Conservation (phyloP, 1,140 invertebrate species). For the Cotesia vestalis region DNA sequence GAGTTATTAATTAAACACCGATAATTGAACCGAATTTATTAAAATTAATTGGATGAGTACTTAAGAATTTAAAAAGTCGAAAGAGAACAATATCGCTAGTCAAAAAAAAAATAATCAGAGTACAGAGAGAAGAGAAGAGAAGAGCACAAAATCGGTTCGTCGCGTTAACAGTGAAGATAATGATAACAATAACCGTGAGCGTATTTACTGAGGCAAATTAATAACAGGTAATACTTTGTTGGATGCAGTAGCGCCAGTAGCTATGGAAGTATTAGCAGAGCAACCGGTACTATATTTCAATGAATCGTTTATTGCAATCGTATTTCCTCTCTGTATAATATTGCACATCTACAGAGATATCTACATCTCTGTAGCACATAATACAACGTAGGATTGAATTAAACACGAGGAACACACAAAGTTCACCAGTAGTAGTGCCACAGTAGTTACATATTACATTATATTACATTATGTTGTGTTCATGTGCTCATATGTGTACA, state of each 20-base stretch:
- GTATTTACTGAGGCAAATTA: slow-evolving; percentile 15
- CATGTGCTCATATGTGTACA: not conserved
- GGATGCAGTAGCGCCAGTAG: slow-evolving; percentile 15
- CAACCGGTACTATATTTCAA: slow-evolving; percentile 7
- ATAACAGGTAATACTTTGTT: slow-evolving; percentile 24
- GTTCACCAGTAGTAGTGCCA: not conserved
- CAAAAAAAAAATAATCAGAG: not conserved
- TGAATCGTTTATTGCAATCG: slow-evolving; percentile 25
- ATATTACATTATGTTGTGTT: not conserved
- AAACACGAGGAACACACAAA: not conserved
- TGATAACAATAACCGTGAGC: slow-evolving; percentile 6
- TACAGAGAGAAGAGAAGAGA: not conserved
- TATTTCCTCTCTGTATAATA: too few species aligned
- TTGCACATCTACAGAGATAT: too few species aligned
- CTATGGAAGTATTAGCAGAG: too few species aligned
- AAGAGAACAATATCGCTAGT: not conserved
- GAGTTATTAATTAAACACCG: too few species aligned
- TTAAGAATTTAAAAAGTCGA: too few species aligned
- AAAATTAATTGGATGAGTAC: too few species aligned
- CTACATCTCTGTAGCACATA: not conserved
- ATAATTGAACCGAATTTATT: too few species aligned
- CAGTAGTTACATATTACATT: not conserved
- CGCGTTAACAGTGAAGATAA: slow-evolving; percentile 18
- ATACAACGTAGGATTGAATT: not conserved
- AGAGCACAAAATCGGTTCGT: not conserved